These are phyloP conservation scores for Hemibagrus guttatus DNA, from an alignment of 2,797 vertebrate species.

Conservation along the genomic window DNA sequence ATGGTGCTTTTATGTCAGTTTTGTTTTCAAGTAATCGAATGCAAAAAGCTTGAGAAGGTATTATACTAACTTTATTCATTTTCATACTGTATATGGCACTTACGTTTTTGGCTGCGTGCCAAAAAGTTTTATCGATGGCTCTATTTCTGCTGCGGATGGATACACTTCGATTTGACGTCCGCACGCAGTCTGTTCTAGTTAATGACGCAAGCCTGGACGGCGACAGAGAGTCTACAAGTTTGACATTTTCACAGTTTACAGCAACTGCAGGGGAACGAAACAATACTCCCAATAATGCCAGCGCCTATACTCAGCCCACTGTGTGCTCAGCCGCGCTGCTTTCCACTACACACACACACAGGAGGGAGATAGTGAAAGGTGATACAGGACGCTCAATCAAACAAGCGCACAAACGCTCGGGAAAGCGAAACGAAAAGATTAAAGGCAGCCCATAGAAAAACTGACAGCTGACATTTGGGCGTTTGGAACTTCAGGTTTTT, in stretches of 20 bases:
- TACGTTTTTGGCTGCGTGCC: constrained; percentile 45
- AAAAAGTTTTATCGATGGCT: constrained; percentile 51
- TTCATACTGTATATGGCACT: background rate
- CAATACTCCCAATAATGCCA: constrained; percentile 66
- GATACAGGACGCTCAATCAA: constrained; percentile 2
- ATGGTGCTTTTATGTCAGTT: background rate
- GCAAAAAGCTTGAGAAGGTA: background rate
- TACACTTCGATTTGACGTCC: constrained; percentile 73
- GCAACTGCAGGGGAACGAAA: constrained; percentile 79
- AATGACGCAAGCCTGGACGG: constrained; percentile 83
- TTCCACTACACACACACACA: constrained; percentile 33
- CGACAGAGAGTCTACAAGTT: constrained; percentile 85
- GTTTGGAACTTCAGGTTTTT: background rate
- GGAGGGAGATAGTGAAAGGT: constrained; percentile 11
- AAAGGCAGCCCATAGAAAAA: background rate
- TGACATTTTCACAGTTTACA: constrained; percentile 87
- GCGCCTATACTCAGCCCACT: constrained; percentile 31
- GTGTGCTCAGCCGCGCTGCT: constrained; percentile 30
- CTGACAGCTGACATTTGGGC: background rate
- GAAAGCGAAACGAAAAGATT: background rate
- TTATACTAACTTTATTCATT: background rate
- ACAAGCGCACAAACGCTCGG: background rate
- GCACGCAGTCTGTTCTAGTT: constrained; percentile 78
- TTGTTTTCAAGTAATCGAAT: background rate
- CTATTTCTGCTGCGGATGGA: constrained; percentile 75